These are phyloP conservation scores for Callimorpha dominula DNA, from an alignment of 2,888 invertebrate genomes.

Conservation along the genomic window DNA sequence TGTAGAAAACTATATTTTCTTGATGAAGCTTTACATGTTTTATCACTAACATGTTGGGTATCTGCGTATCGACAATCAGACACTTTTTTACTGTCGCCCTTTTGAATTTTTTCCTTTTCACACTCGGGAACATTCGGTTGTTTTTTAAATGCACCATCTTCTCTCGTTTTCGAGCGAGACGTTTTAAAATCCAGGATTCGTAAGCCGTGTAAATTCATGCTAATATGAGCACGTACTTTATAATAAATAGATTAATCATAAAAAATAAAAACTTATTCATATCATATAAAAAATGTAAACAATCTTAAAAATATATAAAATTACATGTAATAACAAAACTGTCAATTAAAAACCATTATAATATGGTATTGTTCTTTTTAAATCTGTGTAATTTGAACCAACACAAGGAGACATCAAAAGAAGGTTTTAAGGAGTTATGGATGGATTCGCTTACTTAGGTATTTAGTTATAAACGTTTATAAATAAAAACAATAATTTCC, in stretches of 20 bases:
- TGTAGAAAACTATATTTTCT: conserved; percentile 16
- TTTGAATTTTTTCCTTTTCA: background rate
- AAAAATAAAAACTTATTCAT: conserved; percentile 31
- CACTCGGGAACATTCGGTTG: background rate
- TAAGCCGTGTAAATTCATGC: conserved; percentile 56
- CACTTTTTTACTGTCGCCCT: background rate
- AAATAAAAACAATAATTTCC: no score
- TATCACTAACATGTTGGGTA: background rate
- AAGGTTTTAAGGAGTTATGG: background rate
- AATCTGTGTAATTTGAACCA: background rate
- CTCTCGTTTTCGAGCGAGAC: conserved; percentile 22
- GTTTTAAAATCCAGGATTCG: conserved; percentile 53
- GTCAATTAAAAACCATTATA: conserved; percentile 18
- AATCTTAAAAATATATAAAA: conserved; percentile 41
- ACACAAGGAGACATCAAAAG: background rate
- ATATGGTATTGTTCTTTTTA: background rate
- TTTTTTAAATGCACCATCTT: background rate
- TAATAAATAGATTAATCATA: conserved; percentile 19
- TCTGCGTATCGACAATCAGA: background rate
- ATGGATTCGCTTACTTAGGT: background rate
- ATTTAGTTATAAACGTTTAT: no score
- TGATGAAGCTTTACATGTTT: background rate
- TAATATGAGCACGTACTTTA: conserved; percentile 12
- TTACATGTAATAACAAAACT: conserved; percentile 44
- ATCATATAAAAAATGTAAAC: conserved; percentile 43